These are phyloP conservation scores for Priapulus caudatus DNA, from an alignment of 2,888 invertebrate species.

Conservation along the genomic window DNA sequence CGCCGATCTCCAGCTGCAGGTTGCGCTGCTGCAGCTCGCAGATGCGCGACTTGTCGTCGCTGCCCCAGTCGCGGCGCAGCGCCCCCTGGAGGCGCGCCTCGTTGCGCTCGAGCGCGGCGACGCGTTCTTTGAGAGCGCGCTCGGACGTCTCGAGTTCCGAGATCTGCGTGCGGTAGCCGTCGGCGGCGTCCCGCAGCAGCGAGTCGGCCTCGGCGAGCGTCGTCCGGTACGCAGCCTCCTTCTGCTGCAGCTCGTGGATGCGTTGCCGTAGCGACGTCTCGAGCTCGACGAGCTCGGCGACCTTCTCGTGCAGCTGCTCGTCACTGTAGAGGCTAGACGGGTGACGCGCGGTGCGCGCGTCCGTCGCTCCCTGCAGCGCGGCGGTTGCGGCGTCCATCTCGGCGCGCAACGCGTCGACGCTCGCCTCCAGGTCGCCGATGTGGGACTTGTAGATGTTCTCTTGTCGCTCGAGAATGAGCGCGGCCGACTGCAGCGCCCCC, in stretches of 20 bases:
- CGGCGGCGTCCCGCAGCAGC: background rate
- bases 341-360: no score
- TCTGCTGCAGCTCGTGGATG: background rate
- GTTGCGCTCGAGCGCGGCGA: background rate
- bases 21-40: background rate
- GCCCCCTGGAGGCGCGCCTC: background rate
- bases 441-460: background rate
- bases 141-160: background rate
- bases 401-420: background rate
- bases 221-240: background rate
- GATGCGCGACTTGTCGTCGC: background rate
- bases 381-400: background rate
- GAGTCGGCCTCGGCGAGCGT: background rate
- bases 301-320: background rate
- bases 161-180: background rate
- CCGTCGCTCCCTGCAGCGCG: background rate
- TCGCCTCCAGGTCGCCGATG: background rate
- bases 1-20: background rate
- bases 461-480: background rate
- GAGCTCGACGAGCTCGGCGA: background rate
- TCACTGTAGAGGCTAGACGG: no score
- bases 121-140: background rate
- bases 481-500: background rate
- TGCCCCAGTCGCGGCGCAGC: background rate
- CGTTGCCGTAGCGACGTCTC: constrained; percentile 1